These are phyloP conservation scores for Poeciliopsis paucimaculata DNA, from an alignment of 2,797 vertebrate genomes.

Conservation along the genomic window DNA sequence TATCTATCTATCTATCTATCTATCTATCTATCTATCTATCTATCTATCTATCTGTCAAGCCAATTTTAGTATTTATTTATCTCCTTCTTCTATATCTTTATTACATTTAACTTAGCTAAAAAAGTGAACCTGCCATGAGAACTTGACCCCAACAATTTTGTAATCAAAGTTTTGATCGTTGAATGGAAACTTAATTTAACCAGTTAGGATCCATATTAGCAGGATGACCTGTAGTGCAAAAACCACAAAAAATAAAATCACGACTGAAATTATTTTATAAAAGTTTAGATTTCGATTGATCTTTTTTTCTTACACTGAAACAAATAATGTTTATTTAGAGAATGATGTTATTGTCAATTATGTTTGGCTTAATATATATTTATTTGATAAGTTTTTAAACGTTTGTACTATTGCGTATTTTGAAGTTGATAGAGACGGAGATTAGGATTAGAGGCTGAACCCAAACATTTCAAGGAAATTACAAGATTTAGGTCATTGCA, in stretches of 20 bases:
- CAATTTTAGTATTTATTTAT: background rate
- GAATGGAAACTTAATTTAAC: background rate
- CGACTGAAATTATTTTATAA: background rate
- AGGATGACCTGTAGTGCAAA: background rate
- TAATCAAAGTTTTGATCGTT: background rate
- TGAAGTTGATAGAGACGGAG: background rate
- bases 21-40: constrained; percentile 1
- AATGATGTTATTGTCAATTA: background rate
- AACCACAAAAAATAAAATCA: background rate
- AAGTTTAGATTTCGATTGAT: background rate
- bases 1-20: too few species aligned
- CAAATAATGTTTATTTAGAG: background rate
- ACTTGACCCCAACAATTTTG: background rate
- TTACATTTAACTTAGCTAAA: background rate
- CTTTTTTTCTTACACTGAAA: background rate
- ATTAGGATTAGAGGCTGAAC: background rate
- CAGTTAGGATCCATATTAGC: background rate
- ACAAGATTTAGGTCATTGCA: background rate
- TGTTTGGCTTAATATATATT: background rate
- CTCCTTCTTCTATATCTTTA: background rate
- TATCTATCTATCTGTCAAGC: background rate
- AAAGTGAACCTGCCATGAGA: background rate
- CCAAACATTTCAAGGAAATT: background rate
- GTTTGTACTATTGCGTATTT: background rate
- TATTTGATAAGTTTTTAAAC: background rate